These are phyloP conservation scores for Dolichoris vasculosae DNA, from an alignment of 1,140 invertebrate species.

Conservation along the genomic window DNA sequence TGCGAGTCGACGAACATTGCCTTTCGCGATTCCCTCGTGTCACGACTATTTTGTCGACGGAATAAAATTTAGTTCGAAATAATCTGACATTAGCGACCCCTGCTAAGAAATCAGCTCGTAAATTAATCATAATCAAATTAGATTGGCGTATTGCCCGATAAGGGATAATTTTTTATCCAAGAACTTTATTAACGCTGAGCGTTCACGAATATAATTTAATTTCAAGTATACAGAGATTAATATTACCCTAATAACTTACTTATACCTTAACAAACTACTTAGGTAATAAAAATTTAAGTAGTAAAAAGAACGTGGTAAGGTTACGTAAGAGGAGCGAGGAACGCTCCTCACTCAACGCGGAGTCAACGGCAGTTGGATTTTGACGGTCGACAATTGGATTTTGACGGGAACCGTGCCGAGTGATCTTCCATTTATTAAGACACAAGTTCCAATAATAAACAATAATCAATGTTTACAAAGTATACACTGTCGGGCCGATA, in stretches of 20 bases:
- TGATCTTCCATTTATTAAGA: neutral
- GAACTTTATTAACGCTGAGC: neutral
- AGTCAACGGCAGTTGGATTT: no score
- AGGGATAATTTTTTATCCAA: neutral
- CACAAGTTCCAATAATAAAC: constrained; percentile 34
- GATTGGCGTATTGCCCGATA: neutral
- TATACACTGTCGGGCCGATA: constrained; percentile 24
- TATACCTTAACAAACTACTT: no score
- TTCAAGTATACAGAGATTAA: no score
- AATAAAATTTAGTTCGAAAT: neutral
- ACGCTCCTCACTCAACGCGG: no score
- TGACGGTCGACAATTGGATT: neutral
- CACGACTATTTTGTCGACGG: neutral
- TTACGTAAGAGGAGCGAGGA: no score
- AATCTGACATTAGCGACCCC: neutral
- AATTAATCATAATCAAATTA: neutral
- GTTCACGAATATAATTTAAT: no score
- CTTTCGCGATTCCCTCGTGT: neutral
- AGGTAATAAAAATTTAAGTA: no score
- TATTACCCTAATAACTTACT: no score
- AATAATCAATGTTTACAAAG: constrained; percentile 33
- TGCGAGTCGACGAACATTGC: neutral
- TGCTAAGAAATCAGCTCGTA: neutral
- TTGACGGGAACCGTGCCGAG: neutral
- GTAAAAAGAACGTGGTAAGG: no score